Evolutionary conservation across 2,888 invertebrate genomes (phyloP).

Genomic region (Seira musarum): DNA sequence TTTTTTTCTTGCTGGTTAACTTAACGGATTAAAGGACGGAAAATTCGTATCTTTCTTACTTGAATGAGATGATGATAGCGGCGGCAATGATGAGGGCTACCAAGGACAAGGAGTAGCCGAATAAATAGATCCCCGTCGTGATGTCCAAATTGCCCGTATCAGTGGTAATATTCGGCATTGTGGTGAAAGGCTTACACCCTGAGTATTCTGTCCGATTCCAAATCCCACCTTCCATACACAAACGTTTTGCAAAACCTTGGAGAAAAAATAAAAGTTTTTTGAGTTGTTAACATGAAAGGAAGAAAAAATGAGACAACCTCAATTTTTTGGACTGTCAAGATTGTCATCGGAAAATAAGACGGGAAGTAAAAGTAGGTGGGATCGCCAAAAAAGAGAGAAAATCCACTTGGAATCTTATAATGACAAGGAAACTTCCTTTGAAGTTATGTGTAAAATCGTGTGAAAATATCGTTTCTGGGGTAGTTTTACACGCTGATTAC

Average conservation of each 20-base stretch:
- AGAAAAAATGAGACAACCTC: neutral
- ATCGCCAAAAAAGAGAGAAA: too few relatives aligned
- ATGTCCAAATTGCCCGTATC: conserved; percentile 76
- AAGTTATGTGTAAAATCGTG: too few relatives aligned
- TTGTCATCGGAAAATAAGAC: too few relatives aligned
- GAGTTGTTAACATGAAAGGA: conserved; percentile 63
- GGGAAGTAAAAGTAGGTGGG: too few relatives aligned
- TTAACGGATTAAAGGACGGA: neutral
- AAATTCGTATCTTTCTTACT: conserved; percentile 87
- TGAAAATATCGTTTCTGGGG: too few relatives aligned
- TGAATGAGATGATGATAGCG: conserved; percentile 90
- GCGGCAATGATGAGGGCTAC: conserved; percentile 86
- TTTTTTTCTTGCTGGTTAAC: neutral
- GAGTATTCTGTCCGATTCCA: conserved; percentile 89
- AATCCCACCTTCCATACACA: conserved; percentile 83
- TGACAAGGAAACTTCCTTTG: too few relatives aligned
- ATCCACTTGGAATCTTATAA: too few relatives aligned
- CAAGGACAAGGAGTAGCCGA: conserved; percentile 88
- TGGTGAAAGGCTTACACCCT: conserved; percentile 77
- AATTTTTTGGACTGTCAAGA: neutral
- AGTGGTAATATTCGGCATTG: conserved; percentile 73
- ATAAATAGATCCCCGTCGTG: conserved; percentile 85
- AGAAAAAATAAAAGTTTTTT: conserved; percentile 69
- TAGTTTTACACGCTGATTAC: too few relatives aligned
- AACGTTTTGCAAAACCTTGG: conserved; percentile 88